Conservation (phyloP, 2,797 vertebrate species). For the Amblyraja radiata region DNA sequence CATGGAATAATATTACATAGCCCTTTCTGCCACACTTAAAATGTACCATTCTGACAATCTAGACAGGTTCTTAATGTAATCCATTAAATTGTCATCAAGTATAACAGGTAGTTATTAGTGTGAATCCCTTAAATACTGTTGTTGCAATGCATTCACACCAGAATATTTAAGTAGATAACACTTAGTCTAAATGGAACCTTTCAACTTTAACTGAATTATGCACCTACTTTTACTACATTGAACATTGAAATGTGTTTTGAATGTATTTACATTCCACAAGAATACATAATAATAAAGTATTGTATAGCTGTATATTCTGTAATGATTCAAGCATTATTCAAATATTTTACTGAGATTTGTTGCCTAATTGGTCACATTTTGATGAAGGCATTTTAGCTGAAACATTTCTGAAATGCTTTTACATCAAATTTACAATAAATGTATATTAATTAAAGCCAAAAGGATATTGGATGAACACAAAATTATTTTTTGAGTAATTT, state of each 20-base stretch:
- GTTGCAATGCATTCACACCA: conserved; percentile 14
- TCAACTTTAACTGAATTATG: conserved; percentile 2
- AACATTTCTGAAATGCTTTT: neutral
- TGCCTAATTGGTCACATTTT: neutral
- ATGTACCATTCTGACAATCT: neutral
- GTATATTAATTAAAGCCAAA: neutral
- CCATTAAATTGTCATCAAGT: conserved; percentile 5
- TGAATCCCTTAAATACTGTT: neutral
- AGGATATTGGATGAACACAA: neutral
- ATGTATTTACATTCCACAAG: neutral
- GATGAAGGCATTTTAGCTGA: neutral
- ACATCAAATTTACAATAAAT: neutral
- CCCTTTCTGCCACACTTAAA: neutral
- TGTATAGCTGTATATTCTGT: neutral
- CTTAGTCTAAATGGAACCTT: neutral
- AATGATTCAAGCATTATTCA: neutral
- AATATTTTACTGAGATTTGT: neutral
- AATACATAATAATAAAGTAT: neutral
- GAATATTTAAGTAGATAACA: conserved; percentile 4
- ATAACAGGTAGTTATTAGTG: neutral
- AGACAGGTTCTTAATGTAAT: conserved; percentile 2
- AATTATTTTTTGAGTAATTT: neutral
- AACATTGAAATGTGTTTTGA: neutral
- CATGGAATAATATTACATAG: neutral
- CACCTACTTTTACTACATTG: neutral